Evolutionary conservation across 2,888 invertebrate genomes (phyloP).

Genomic region (Spilosoma lubricipeda): DNA sequence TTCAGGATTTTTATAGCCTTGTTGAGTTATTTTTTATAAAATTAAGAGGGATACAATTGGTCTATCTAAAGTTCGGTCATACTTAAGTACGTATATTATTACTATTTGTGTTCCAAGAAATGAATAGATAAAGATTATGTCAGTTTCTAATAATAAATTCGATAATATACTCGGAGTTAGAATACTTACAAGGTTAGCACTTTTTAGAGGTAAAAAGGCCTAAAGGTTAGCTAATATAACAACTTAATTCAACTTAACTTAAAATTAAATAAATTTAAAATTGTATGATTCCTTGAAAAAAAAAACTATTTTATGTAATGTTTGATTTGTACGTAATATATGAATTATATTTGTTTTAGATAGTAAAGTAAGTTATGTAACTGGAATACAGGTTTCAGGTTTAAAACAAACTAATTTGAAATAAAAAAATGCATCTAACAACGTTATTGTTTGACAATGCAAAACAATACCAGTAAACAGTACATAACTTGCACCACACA

Average conservation of each 20-base stretch:
- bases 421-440: not conserved
- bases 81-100: not conserved
- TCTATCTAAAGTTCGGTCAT: not conserved
- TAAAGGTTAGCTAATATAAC: too few species aligned
- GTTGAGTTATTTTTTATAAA: too few species aligned
- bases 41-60: not conserved
- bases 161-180: not conserved
- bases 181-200: too few species aligned
- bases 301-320: too few species aligned
- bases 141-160: not conserved
- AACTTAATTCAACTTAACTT: too few species aligned
- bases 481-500: constrained; percentile 56
- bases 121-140: not conserved
- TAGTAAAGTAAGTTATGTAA: not conserved
- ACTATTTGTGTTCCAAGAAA: not conserved
- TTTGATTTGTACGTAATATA: too few species aligned
- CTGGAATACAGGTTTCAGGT: not conserved
- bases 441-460: not conserved
- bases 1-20: too few species aligned
- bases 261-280: too few species aligned
- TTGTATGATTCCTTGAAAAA: too few species aligned
- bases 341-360: not conserved
- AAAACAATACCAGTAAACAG: constrained; percentile 6
- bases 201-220: too few species aligned
- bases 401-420: not conserved